These are phyloP conservation scores for Channa striata DNA, from an alignment of 2,797 vertebrate species.

Conservation along the genomic window DNA sequence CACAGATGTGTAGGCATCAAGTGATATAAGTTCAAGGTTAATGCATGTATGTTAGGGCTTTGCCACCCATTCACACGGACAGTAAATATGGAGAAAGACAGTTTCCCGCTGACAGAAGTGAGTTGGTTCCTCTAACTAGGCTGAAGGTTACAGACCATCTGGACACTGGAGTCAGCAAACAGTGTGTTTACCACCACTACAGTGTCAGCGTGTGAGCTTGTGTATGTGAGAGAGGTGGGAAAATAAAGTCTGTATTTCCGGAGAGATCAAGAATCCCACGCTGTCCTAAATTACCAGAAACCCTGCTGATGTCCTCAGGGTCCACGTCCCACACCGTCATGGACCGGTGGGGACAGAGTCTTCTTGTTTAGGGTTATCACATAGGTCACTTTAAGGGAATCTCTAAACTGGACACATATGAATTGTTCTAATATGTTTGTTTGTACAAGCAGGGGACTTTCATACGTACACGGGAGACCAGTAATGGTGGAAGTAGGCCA, in stretches of 20 bases:
- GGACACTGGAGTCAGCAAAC: slow-evolving; percentile 49
- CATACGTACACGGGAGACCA: not conserved
- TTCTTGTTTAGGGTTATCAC: slow-evolving; percentile 35
- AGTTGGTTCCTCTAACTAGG: slow-evolving; percentile 46
- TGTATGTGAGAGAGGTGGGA: slow-evolving; percentile 13
- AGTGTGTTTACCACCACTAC: slow-evolving; percentile 23
- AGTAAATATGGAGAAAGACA: not conserved
- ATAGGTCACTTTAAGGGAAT: slow-evolving; percentile 4
- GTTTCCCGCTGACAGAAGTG: slow-evolving; percentile 44
- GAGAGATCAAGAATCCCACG: slow-evolving; percentile 38
- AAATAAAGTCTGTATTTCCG: slow-evolving; percentile 42
- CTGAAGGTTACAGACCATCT: slow-evolving; percentile 65
- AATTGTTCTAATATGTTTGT: slow-evolving; percentile 13
- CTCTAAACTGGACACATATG: not conserved
- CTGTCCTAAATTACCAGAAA: slow-evolving; percentile 26
- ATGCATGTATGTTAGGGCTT: not conserved
- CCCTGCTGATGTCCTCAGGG: slow-evolving; percentile 27
- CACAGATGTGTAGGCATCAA: not conserved
- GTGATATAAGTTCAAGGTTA: no score
- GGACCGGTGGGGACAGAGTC: slow-evolving; percentile 18
- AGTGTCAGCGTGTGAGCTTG: slow-evolving; percentile 21
- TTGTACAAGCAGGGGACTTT: slow-evolving; percentile 1
- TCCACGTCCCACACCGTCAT: not conserved
- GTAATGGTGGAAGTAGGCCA: not conserved
- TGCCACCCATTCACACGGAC: not conserved